Evolutionary conservation across 2,797 vertebrate species (phyloP).

Genomic region (Thamnophis elegans): DNA sequence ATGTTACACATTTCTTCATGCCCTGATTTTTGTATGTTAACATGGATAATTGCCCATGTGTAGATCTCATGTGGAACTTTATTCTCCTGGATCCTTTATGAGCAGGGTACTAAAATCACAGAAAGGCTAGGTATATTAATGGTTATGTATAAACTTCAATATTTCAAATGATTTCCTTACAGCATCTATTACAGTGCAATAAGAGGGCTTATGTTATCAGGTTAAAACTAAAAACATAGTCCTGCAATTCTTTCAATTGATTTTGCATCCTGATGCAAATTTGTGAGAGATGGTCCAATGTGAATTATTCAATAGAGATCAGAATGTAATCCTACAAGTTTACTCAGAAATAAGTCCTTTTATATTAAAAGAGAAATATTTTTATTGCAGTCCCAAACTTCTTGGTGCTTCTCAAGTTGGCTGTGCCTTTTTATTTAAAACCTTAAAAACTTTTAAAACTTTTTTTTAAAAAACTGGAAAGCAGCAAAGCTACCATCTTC

Average conservation of each 20-base stretch:
- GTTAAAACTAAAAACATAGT: neutral
- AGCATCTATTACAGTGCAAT: neutral
- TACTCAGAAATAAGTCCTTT: neutral
- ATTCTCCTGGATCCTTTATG: neutral
- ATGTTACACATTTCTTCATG: neutral
- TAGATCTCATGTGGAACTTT: neutral
- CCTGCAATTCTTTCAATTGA: neutral
- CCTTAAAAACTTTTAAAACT: neutral
- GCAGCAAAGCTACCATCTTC: neutral
- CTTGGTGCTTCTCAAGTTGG: neutral
- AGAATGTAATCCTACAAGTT: neutral
- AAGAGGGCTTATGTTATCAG: neutral
- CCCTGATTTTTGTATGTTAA: neutral
- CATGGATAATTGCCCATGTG: neutral
- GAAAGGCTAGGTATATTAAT: neutral
- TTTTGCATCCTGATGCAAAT: neutral
- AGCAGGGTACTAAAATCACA: neutral
- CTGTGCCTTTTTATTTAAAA: neutral
- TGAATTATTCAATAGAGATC: slow-evolving; percentile 44
- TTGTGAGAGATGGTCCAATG: slow-evolving; percentile 15
- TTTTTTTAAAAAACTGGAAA: neutral
- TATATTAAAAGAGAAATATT: slow-evolving; percentile 16
- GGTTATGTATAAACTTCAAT: neutral
- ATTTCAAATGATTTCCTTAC: neutral
- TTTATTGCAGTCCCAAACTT: neutral